Conservation (phyloP, 2,113 vertebrate genomes). For the Hoplias malabaricus region DNA sequence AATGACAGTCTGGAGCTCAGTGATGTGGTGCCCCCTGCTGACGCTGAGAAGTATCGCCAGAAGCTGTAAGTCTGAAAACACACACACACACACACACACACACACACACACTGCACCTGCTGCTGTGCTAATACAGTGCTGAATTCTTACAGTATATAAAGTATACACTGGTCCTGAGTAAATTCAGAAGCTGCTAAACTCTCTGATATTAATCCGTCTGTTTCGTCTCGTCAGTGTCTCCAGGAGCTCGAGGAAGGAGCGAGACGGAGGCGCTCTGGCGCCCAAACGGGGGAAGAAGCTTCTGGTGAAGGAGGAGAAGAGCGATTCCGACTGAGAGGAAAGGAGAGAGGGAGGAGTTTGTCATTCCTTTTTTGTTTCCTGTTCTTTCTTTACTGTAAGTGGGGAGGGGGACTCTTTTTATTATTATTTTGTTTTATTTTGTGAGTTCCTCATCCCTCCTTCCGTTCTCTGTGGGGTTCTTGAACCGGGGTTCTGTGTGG, state of each 20-base stretch:
- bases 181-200: no score
- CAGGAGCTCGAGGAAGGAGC: conserved; percentile 56
- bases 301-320: conserved; percentile 68
- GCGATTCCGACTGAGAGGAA: conserved; percentile 67
- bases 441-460: no score
- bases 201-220: neutral
- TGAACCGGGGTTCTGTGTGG: no score
- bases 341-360: neutral
- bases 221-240: conserved; percentile 56
- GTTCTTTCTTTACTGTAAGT: neutral
- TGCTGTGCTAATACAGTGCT: neutral
- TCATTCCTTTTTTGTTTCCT: neutral
- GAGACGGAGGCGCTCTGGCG: conserved; percentile 40
- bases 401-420: no score
- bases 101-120: neutral
- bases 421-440: no score
- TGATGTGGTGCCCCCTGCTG: conserved; percentile 57
- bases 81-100: neutral
- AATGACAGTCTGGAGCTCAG: conserved; percentile 69
- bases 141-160: no score
- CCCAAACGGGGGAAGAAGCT: conserved; percentile 66
- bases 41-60: conserved; percentile 54
- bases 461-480: no score
- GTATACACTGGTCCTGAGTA: no score
- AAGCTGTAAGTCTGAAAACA: conserved; percentile 48